These are phyloP conservation scores for Plagodis dolabraria DNA, from an alignment of 2,888 invertebrate genomes.

Conservation along the genomic window DNA sequence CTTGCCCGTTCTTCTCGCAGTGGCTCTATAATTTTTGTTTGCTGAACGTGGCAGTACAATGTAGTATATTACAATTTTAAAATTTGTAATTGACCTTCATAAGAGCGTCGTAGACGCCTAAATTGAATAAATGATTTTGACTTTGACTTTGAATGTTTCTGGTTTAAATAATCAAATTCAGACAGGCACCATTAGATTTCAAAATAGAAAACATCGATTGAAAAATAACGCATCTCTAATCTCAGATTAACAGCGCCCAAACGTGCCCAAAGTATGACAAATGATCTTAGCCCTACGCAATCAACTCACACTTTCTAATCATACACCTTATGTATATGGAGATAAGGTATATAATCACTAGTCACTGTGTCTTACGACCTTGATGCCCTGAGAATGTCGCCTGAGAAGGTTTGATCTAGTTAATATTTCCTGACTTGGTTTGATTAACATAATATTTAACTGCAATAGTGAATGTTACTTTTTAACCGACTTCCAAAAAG, in stretches of 20 bases:
- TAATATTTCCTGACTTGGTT: constrained; percentile 13
- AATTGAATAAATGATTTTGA: too few species aligned
- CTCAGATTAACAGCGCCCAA: constrained; percentile 18
- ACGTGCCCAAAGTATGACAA: constrained; percentile 30
- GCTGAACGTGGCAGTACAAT: too few species aligned
- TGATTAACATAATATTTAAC: constrained; percentile 1
- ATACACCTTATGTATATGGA: not conserved
- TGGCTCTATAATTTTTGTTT: too few species aligned
- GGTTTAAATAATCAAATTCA: too few species aligned
- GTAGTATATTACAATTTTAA: too few species aligned
- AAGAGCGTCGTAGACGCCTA: too few species aligned
- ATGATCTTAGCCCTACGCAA: constrained; percentile 20
- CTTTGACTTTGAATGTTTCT: too few species aligned
- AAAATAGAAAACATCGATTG: not conserved
- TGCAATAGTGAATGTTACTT: not conserved
- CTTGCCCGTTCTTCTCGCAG: too few species aligned
- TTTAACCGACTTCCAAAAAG: too few species aligned
- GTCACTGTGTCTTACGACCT: constrained; percentile 6
- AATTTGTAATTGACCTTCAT: too few species aligned
- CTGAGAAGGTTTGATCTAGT: constrained; percentile 11
- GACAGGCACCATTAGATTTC: too few species aligned
- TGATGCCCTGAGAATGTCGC: constrained; percentile 8
- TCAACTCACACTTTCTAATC: not conserved
- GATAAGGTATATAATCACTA: not conserved
- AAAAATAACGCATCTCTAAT: constrained; percentile 17